Base-by-base conservation (phyloP, 2,888 invertebrate species). In the Philaethria dido region DNA sequence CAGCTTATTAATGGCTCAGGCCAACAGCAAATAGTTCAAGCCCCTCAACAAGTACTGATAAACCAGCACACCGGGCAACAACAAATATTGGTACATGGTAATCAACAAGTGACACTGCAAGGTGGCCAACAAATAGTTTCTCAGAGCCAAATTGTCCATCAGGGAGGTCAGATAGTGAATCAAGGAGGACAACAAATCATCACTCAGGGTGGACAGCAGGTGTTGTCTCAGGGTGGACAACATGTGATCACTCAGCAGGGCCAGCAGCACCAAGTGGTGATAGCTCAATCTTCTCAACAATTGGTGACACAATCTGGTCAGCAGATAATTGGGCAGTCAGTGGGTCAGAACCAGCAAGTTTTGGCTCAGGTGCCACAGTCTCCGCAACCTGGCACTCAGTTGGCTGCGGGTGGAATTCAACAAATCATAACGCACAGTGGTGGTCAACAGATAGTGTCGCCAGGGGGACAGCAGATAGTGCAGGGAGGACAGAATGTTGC, bases 1-100 rank as follows among this genome's bases (percentile, higher is more conserved):
- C 95, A 94, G 72, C 88, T 94, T 11, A 84, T 94, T 3, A 94
- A 94, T 76, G 92, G 88, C 48, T 87, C 93, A 22, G 91, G 93
- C 1, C 93, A 93, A 67, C 93, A 93, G 55, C 93, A 92, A 72
- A 86, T 93, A 70, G 88, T 91, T 1, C 89, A 93, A 76, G 93
- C 88, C 44, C 93, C 93, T 33, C 93, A 93, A 72, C 93, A 93
- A 73, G 92, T 92, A n/a, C 73, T 92, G 47, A 92, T 92, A 68
- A 92, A 92, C 69, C 92, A 91, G 69, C 91, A 90, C 66, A 87
- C 89, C 1, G 92, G 91, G 0, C 92, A 93, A 62, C 93, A 92
- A 69, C 93, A 93, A 72, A 93, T 93, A 72, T 77, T 93, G 54
- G 92, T 93, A 48, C 93, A 93, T 77, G 91, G 92, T 9, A 92